phyloP scores from a whole-genome alignment of 2,113 vertebrate genomes.

The Uria aalge region DNA sequence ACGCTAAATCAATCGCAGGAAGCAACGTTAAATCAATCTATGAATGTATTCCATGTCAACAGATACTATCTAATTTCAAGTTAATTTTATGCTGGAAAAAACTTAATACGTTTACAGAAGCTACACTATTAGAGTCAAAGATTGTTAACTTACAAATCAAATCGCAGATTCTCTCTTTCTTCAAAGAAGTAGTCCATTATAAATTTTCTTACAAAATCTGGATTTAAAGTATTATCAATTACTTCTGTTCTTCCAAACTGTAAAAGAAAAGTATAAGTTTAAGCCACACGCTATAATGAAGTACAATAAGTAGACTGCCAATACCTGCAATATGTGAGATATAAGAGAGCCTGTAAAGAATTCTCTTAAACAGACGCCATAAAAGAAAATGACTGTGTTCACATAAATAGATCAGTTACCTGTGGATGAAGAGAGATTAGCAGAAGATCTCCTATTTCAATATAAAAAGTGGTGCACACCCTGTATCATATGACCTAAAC shows the following conservation, averaged over 20 bases:
- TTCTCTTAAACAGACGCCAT: background rate
- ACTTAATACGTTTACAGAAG: background rate
- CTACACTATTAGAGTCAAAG: background rate
- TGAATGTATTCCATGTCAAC: background rate
- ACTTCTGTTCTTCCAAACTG: slow-evolving; percentile 98
- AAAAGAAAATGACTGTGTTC: background rate
- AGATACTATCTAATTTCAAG: background rate
- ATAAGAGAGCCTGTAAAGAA: background rate
- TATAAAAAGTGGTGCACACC: background rate
- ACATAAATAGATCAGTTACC: background rate
- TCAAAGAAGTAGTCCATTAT: slow-evolving; percentile 99
- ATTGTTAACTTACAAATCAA: slow-evolving; percentile 92
- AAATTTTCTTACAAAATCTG: slow-evolving; percentile 98
- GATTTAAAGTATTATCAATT: slow-evolving; percentile 98
- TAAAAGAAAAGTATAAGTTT: slow-evolving; percentile 18
- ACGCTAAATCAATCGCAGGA: background rate
- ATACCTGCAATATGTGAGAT: background rate
- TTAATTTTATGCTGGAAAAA: background rate
- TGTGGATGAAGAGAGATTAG: background rate
- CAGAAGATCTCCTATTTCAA: background rate
- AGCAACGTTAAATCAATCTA: background rate
- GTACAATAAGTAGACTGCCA: background rate
- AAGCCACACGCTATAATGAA: background rate
- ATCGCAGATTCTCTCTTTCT: slow-evolving; percentile 94
- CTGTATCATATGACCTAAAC: background rate